These are phyloP conservation scores for Sturnira hondurensis DNA, from an alignment of 2,113 vertebrate genomes.

Conservation along the genomic window DNA sequence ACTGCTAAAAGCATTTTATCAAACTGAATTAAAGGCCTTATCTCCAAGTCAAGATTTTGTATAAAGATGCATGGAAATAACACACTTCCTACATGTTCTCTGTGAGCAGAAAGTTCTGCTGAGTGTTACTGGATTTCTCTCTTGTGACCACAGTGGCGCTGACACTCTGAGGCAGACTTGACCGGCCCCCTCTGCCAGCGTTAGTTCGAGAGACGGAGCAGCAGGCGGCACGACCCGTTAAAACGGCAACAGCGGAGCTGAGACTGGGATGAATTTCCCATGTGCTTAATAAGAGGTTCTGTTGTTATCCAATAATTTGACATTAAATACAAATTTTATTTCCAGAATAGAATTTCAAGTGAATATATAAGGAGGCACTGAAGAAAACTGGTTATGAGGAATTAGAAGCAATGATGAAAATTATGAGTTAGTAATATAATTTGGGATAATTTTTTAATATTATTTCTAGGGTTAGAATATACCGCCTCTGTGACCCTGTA, in stretches of 20 bases:
- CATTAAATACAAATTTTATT: conserved; percentile 1
- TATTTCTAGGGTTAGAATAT: not conserved
- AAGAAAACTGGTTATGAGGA: conserved; percentile 1
- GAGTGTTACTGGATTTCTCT: not conserved
- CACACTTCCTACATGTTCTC: not conserved
- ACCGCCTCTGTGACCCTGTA: not conserved
- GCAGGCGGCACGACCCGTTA: not conserved
- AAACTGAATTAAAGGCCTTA: not conserved
- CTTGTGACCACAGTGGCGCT: not conserved
- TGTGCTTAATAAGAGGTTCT: not conserved
- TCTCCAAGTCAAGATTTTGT: not conserved
- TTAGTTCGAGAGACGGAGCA: not conserved
- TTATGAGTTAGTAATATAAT: not conserved
- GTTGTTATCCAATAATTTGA: not conserved
- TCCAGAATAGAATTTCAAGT: conserved; percentile 10
- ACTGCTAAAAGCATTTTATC: not conserved
- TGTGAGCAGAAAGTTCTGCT: not conserved
- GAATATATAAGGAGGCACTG: not conserved
- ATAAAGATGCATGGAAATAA: not conserved
- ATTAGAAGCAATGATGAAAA: conserved; percentile 3
- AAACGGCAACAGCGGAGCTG: not conserved
- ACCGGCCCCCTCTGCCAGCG: not conserved
- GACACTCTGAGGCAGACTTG: not conserved
- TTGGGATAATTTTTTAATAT: conserved; percentile 18
- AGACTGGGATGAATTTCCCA: not conserved